phyloP scores from a whole-genome alignment of 2,888 invertebrate species.

The Creontiades dilutus region DNA sequence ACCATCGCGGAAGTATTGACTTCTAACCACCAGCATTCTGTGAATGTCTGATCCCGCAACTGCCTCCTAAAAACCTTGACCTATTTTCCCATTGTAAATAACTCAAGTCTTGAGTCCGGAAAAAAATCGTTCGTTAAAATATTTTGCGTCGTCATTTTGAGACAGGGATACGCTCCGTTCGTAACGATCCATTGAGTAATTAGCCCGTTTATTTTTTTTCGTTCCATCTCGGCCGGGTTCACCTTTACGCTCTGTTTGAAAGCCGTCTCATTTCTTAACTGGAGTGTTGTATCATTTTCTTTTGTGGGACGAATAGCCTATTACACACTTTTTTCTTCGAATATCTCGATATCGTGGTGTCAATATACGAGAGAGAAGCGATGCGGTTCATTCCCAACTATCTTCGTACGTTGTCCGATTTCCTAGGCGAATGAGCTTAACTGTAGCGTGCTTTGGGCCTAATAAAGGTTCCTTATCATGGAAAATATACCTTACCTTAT shows the following conservation, averaged over 20 bases:
- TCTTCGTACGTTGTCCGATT: neutral
- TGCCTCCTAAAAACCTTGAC: no score
- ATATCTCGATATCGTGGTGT: neutral
- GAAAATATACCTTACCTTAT: no score
- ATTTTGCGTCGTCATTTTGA: slow-evolving; percentile 24
- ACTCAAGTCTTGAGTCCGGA: neutral
- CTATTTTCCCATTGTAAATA: no score
- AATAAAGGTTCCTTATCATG: no score
- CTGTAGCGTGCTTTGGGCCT: no score
- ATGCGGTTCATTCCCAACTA: no score
- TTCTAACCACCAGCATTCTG: no score
- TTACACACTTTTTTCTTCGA: neutral
- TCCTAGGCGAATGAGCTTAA: neutral
- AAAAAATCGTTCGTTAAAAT: slow-evolving; percentile 1
- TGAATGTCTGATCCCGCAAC: no score
- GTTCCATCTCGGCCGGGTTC: neutral
- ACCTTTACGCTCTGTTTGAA: slow-evolving; percentile 28
- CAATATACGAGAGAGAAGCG: neutral
- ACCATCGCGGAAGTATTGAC: no score
- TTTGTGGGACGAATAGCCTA: slow-evolving; percentile 8
- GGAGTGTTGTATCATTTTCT: slow-evolving; percentile 31
- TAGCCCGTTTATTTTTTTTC: neutral
- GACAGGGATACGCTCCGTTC: neutral
- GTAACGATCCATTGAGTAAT: slow-evolving; percentile 32
- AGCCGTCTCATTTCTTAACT: slow-evolving; percentile 7